Evolutionary conservation across 2,113 vertebrate species (phyloP).

Genomic region (Leucopternis melanops): DNA sequence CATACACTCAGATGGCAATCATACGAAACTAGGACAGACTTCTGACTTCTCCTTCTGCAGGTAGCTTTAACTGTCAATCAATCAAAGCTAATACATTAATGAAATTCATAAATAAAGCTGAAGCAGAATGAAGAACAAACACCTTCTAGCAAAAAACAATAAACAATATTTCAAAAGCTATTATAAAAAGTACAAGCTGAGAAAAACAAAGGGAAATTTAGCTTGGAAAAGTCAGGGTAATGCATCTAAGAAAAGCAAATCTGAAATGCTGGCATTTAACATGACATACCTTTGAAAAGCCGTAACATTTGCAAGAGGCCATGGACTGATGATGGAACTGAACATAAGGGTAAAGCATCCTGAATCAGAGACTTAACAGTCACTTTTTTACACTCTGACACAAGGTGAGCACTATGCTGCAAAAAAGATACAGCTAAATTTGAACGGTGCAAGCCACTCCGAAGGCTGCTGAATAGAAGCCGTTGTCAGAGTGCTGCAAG

Average conservation of each 20-base stretch:
- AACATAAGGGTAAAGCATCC: neutral
- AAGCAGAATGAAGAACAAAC: neutral
- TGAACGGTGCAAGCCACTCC: neutral
- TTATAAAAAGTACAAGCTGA: neutral
- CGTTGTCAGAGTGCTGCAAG: neutral
- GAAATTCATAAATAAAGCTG: constrained; percentile 19
- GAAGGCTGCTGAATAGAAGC: neutral
- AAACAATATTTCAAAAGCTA: neutral
- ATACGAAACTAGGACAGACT: neutral
- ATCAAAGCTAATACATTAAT: constrained; percentile 9
- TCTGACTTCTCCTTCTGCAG: neutral
- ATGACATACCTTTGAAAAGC: neutral
- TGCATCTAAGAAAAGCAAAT: neutral
- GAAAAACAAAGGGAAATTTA: neutral
- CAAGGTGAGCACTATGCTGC: neutral
- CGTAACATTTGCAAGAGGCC: neutral
- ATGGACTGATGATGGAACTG: neutral
- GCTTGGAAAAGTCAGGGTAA: neutral
- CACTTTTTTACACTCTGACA: neutral
- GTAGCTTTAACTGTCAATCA: constrained; percentile 22
- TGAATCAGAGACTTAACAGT: neutral
- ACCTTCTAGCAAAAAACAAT: neutral
- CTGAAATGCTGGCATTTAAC: constrained; percentile 21
- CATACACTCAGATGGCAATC: neutral
- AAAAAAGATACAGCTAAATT: neutral